Evolutionary conservation across 2,797 vertebrate species (phyloP).

Genomic region (Thalassophryne amazonica): DNA sequence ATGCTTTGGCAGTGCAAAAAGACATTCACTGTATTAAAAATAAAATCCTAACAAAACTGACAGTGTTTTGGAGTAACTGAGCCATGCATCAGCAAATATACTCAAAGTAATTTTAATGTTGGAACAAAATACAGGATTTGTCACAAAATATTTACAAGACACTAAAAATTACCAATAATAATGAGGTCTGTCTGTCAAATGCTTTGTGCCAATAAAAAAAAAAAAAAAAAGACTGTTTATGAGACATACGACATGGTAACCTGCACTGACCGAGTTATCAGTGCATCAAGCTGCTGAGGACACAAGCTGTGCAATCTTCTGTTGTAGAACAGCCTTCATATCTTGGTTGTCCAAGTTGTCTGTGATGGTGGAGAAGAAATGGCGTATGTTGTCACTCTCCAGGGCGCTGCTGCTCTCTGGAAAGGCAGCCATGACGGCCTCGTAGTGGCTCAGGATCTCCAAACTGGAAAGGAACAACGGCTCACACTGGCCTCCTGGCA

Average conservation of each 20-base stretch:
- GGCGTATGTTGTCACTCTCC: conserved; percentile 83
- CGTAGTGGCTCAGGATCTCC: conserved; percentile 88
- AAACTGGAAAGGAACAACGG: conserved; percentile 84
- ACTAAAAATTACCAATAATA: no score
- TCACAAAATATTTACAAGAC: no score
- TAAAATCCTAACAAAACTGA: no score
- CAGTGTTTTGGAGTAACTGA: no score
- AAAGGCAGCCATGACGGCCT: conserved; percentile 74
- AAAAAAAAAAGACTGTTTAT: no score
- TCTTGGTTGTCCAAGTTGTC: conserved; percentile 77
- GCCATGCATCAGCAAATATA: neutral
- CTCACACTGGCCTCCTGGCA: conserved; percentile 78
- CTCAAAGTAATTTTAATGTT: no score
- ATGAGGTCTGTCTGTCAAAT: no score
- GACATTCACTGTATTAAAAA: neutral
- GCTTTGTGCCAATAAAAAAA: no score
- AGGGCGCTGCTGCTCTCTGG: conserved; percentile 71
- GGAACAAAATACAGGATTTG: no score
- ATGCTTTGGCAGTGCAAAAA: neutral
- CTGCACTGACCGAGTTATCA: no score
- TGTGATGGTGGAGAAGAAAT: conserved; percentile 86
- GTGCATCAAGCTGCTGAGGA: conserved; percentile 27
- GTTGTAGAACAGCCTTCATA: conserved; percentile 84
- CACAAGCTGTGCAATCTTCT: conserved; percentile 85
- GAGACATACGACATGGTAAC: no score